Evolutionary conservation across 1,140 invertebrate genomes (phyloP).

Genomic region (Diorhabda sublineata): DNA sequence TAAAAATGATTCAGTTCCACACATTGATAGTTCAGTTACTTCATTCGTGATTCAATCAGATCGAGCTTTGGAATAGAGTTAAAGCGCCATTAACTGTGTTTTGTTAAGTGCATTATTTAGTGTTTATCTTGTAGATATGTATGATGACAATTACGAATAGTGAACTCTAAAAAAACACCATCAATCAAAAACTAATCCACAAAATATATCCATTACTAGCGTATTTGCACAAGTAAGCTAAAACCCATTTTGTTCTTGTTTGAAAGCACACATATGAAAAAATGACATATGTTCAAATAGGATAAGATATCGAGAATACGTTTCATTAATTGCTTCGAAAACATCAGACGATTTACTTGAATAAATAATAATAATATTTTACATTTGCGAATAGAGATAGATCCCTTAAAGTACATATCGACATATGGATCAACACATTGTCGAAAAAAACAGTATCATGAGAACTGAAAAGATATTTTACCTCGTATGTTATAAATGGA

Average conservation of each 20-base stretch:
- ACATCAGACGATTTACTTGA: conserved; percentile 27
- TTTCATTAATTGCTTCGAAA: conserved; percentile 32
- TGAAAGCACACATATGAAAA: conserved; percentile 18
- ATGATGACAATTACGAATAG: background rate
- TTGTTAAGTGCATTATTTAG: background rate
- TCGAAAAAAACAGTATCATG: background rate
- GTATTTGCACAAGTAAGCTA: conserved; percentile 13
- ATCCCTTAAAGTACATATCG: background rate
- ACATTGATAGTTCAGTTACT: too few relatives aligned
- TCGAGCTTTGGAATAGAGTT: too few relatives aligned
- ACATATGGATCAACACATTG: background rate
- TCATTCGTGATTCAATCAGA: too few relatives aligned
- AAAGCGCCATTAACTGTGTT: too few relatives aligned
- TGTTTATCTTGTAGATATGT: background rate
- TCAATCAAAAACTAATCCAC: conserved; percentile 1
- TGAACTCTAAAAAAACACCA: conserved; percentile 1
- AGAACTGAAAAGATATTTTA: too few relatives aligned
- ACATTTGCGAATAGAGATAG: conserved; percentile 15
- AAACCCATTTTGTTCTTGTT: conserved; percentile 11
- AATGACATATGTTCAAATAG: conserved; percentile 33
- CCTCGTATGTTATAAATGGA: too few relatives aligned
- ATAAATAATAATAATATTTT: conserved; percentile 29
- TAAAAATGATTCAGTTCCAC: too few relatives aligned
- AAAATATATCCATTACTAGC: conserved; percentile 9
- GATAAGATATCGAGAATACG: conserved; percentile 34